Evolutionary conservation across 1,140 invertebrate species (phyloP).

Genomic region (Pectinophora gossypiella): DNA sequence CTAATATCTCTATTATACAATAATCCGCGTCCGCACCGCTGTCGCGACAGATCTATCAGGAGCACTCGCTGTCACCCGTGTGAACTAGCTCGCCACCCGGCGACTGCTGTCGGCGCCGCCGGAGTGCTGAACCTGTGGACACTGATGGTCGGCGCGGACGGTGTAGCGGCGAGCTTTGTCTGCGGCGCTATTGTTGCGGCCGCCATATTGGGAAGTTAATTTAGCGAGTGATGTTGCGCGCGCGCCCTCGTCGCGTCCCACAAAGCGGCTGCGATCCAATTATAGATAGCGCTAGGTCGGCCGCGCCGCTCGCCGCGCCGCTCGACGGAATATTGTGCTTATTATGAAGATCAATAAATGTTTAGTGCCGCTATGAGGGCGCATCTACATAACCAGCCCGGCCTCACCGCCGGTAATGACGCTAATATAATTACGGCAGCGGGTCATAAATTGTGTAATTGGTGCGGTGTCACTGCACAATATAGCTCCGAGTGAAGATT

Average conservation of each 20-base stretch:
- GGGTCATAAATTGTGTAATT: no score
- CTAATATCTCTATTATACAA: no score
- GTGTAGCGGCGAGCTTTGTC: not conserved
- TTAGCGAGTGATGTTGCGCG: not conserved
- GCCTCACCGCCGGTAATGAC: no score
- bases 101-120: no score
- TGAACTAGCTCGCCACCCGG: no score
- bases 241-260: not conserved
- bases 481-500: no score
- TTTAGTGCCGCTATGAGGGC: not conserved
- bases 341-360: not conserved
- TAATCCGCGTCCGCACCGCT: no score
- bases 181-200: not conserved
- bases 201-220: not conserved
- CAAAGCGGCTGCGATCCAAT: constrained; percentile 24
- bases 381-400: no score
- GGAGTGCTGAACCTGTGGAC: no score
- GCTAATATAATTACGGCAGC: no score
- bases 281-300: constrained; percentile 26
- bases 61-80: not conserved
- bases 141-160: not conserved
- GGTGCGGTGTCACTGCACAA: no score
- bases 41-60: no score
- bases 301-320: not conserved
- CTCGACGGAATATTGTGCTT: not conserved